Evolutionary conservation across 1,140 invertebrate genomes (phyloP).

Genomic region (Diachasma alloeum): DNA sequence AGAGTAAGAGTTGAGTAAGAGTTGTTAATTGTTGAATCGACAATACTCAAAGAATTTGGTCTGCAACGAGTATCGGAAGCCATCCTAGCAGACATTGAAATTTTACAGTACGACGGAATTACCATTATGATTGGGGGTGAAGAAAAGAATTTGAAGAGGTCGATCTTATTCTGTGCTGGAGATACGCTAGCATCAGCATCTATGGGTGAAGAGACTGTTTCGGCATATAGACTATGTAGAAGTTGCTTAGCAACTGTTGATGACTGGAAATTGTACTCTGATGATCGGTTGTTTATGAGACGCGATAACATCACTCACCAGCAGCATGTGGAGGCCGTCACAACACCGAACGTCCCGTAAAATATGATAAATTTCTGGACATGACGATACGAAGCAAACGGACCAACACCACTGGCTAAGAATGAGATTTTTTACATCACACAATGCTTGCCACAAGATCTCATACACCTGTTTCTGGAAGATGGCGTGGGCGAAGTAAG

Average conservation of each 20-base stretch:
- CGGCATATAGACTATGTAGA: constrained; percentile 25
- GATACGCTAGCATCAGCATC: constrained; percentile 33
- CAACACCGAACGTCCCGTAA: constrained; percentile 18
- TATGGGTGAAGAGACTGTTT: constrained; percentile 32
- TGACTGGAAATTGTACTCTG: constrained; percentile 14
- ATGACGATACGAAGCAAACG: constrained; percentile 32
- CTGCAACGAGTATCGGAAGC: constrained; percentile 13
- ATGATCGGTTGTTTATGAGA: constrained; percentile 3
- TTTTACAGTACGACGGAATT: constrained; percentile 26
- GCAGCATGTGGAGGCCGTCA: constrained; percentile 22
- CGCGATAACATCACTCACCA: constrained; percentile 15
- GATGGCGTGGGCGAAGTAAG: constrained; percentile 23
- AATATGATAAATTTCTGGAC: constrained; percentile 23
- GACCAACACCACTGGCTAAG: constrained; percentile 26
- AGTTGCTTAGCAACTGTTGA: constrained; percentile 24
- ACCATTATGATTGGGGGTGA: not conserved
- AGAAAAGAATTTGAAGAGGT: constrained; percentile 30
- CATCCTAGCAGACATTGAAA: constrained; percentile 12
- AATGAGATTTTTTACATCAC: constrained; percentile 32
- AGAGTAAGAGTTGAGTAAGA: no score
- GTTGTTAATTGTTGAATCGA: no score
- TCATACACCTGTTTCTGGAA: constrained; percentile 37
- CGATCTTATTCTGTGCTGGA: constrained; percentile 28
- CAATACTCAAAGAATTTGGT: no score
- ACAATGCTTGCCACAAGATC: constrained; percentile 38